Evolutionary conservation across 1,140 invertebrate species (phyloP).

Genomic region (Drosophila melanica): DNA sequence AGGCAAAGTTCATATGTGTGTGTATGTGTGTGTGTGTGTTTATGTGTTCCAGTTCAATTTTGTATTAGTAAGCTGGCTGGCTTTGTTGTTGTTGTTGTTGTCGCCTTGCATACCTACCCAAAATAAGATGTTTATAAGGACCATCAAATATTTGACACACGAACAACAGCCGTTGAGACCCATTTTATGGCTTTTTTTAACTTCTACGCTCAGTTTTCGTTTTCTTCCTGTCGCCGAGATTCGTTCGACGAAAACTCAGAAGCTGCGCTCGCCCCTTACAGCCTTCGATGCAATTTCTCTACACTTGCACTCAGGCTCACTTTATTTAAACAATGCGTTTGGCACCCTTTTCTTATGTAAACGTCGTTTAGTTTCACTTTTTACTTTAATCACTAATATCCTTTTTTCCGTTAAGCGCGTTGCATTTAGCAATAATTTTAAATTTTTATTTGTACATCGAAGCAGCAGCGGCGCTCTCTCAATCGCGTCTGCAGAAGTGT

Average conservation of each 20-base stretch:
- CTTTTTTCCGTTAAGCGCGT: constrained; percentile 48
- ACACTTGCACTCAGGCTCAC: constrained; percentile 18
- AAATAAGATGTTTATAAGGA: constrained; percentile 89
- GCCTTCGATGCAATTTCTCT: constrained; percentile 41
- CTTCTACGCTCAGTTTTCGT: constrained; percentile 27
- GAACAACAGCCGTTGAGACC: constrained; percentile 88
- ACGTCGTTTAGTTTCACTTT: constrained; percentile 26
- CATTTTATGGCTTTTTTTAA: constrained; percentile 83
- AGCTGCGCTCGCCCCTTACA: constrained; percentile 42
- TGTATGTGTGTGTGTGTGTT: constrained; percentile 19
- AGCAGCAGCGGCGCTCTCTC: constrained; percentile 56
- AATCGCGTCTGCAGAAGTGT: constrained; percentile 41
- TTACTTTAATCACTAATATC: constrained; percentile 40
- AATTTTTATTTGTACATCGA: constrained; percentile 64
- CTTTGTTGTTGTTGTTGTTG: constrained; percentile 46
- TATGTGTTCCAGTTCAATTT: constrained; percentile 60
- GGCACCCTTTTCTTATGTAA: constrained; percentile 1
- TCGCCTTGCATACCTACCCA: constrained; percentile 86
- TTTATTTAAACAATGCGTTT: constrained; percentile 5
- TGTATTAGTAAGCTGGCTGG: constrained; percentile 43
- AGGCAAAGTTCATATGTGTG: constrained; percentile 33
- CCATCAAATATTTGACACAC: constrained; percentile 88
- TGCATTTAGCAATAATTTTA: constrained; percentile 63
- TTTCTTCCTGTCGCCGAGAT: constrained; percentile 33
- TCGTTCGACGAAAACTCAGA: constrained; percentile 28